Evolutionary conservation across 2,113 vertebrate genomes (phyloP).

Genomic region (Aviceda subcristata): DNA sequence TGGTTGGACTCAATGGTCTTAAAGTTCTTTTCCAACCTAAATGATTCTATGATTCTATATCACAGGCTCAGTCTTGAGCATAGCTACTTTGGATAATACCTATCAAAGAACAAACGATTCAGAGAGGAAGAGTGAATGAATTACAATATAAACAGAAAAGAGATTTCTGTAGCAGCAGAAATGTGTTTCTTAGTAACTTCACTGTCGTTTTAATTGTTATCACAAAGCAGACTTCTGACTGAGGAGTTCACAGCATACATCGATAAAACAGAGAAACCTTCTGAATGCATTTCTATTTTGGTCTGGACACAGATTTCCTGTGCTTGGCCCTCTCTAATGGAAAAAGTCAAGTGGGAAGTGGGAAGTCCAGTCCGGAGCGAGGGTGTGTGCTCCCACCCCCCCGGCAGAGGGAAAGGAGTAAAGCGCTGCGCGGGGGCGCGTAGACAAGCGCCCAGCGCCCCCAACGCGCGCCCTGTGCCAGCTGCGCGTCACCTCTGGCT

Average conservation of each 20-base stretch:
- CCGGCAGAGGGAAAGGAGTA: not conserved
- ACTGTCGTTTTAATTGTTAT: not conserved
- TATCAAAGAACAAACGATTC: not conserved
- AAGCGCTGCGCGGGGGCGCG: not conserved
- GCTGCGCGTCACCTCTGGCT: not conserved
- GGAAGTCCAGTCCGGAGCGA: not conserved
- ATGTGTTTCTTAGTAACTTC: not conserved
- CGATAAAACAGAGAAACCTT: not conserved
- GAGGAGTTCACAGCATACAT: not conserved
- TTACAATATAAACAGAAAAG: not conserved
- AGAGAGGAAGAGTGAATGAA: not conserved
- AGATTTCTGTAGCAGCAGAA: not conserved
- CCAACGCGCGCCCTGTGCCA: not conserved
- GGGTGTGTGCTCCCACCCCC: accelerated
- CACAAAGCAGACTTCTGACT: not conserved
- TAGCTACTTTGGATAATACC: not conserved
- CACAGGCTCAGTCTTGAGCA: not conserved
- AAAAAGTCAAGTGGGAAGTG: not conserved
- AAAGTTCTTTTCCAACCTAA: not conserved
- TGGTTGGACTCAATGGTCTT: not conserved
- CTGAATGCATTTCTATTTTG: not conserved
- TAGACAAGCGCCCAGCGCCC: accelerated
- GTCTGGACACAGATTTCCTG: not conserved
- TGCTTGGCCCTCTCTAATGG: not conserved
- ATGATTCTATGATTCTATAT: not conserved